Evolutionary conservation across 2,113 vertebrate genomes (phyloP), one percentile per base, ranked within the genome.

Genomic region (Heptranchias perlo): DNA sequence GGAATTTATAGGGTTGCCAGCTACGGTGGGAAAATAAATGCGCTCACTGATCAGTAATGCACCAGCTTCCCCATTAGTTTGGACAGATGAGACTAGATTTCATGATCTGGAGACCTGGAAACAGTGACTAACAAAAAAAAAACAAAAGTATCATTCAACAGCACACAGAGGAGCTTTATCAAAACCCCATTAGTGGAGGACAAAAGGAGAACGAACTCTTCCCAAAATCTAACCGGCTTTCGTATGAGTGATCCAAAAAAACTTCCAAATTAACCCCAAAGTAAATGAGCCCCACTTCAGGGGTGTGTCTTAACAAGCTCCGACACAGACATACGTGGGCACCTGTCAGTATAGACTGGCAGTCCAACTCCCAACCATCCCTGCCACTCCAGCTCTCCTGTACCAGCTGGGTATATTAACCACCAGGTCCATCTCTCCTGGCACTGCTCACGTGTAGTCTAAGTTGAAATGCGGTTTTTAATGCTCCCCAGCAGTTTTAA

Each of bases 1-100:
- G 89, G 89, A 62, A 62, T 93, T 93, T 62, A 39, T 93, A 62
- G 4, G 18, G n/a, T 93, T 93, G 58, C 89, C 58, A 93, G 61
- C 35, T 93, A 62, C 35, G 58, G 89, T 93, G 89, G 58, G 54
- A 62, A 93, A 62, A 93, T 93, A 93, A 64, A 62, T 93, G 89
- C 13, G 58, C 58, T 93, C 89, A 93, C 89, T 93, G 89, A 93
- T 62, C 58, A 39, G 89, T n/a, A 93, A 23, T 62, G 58, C 89
- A 39, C 58, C 18, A 92, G n/a, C 14, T 21, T n/a, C 89, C 4
- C 89, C 54, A 64, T 93, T 62, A 23, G 35, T 64, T 39, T 21
- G 58, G 58, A 93, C n/a, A 93, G 54, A 62, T 93, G 16, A 39
- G 16, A 8, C 35, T 47, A 8, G 58, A 44, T 93, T 93, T 93